phyloP scores from a whole-genome alignment of 2,888 invertebrate species.

The Maniola hyperantus region DNA sequence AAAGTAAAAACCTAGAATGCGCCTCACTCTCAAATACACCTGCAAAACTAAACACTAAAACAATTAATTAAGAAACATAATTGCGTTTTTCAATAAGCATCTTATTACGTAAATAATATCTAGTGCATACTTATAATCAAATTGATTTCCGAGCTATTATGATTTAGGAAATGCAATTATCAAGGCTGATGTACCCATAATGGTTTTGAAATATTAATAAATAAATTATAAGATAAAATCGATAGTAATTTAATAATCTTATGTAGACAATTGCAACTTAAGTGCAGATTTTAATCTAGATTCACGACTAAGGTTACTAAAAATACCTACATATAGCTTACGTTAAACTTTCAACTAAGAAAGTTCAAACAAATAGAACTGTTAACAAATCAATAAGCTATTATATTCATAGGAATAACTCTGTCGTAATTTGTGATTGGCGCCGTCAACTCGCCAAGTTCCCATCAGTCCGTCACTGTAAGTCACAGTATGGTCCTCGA shows the following conservation, averaged over 20 bases:
- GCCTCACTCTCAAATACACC: neutral
- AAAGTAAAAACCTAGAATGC: conserved; percentile 22
- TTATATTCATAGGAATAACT: too few relatives aligned
- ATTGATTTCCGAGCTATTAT: conserved; percentile 5
- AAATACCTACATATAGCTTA: neutral
- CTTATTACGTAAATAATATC: neutral
- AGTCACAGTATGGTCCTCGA: too few relatives aligned
- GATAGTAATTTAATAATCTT: conserved; percentile 6
- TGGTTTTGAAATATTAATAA: conserved; percentile 12
- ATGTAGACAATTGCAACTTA: neutral
- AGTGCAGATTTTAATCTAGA: conserved; percentile 3
- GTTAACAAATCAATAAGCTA: too few relatives aligned
- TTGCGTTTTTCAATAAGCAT: neutral
- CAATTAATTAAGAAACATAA: neutral
- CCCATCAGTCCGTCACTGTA: too few relatives aligned
- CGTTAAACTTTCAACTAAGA: too few relatives aligned
- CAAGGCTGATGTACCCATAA: neutral
- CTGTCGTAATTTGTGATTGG: too few relatives aligned
- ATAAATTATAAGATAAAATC: neutral
- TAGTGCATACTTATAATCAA: conserved; percentile 6
- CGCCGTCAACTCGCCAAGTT: too few relatives aligned
- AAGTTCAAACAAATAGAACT: too few relatives aligned
- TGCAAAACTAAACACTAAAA: conserved; percentile 7
- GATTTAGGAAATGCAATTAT: conserved; percentile 17
- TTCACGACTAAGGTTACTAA: neutral